Base-by-base conservation (phyloP, 2,797 vertebrate genomes). In the Siniperca obscura region DNA sequence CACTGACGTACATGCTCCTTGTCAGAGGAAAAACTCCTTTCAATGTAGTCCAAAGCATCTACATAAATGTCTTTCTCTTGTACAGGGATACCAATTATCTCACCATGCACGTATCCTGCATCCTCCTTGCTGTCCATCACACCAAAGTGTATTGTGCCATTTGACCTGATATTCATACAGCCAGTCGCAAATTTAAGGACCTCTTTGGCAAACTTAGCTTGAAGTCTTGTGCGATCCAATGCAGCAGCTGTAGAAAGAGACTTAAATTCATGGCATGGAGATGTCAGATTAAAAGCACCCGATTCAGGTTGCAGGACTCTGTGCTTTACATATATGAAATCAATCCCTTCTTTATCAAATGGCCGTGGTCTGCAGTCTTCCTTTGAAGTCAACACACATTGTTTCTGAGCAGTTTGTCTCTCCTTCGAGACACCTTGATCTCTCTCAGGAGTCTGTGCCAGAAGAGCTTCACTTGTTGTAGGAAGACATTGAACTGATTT, bases 121-220 rank as follows among this genome's bases (percentile, higher is more conserved):
- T 95, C 86, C 27, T 94, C 94, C 21, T 88, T 80, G 1, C 94
- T 96, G 87, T 97, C 97, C 95, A 95, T 95, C 67, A 97, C 90
- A 52, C 97, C 97, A 79, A 97, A 97, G 81, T 97, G 96, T 84
- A 97, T 97, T 76, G 96, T 97, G 2, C 96, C 97, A 2, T 97
- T 97, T 77, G 96, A 94, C 42, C 97, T 93, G 48, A 96, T 90
- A 16, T 97, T 97, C 92, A 97, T 95, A 85, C 97, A 97, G 21
- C 96, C 97, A 22, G 85, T 73, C 2, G 94, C 96, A 90, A 97
- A 97, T 89, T 94, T 92, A 44, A 97, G 88, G 55, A 97, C 91
- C 74, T 97, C 97, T 0, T 27, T 89, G 75, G 96, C 95, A 90
- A 97, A 96, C 80, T 97, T 97, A 3, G 94, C 90, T 84, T 96